Base-by-base conservation (phyloP, 1,140 invertebrate genomes). In the Bombus sylvicola region DNA sequence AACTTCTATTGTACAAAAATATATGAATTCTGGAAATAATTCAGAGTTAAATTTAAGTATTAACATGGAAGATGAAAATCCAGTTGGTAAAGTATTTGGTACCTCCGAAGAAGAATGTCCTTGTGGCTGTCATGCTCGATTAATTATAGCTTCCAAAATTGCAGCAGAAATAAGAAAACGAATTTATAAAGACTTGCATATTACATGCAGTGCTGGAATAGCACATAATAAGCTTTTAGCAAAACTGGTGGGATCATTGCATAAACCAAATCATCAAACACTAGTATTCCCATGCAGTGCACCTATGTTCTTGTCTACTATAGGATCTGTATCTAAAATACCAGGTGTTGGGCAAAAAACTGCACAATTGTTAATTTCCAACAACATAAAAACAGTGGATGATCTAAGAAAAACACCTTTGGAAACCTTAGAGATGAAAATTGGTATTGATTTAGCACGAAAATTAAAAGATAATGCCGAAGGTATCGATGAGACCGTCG, bases 201-300 rank as follows among this genome's bases (percentile, higher is more conserved):
- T 98, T 64, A 98, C 97, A 13, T 97, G 96, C 90, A 98, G 97
- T 95, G 98, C 97, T 77, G 98, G 98, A 25, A 96, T 98, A 86
- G 96, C 97, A 59, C 97, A 98, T 88, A 98, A 98, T 92, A 98
- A 98, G 94, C 92, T 98, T 73, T 93, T 98, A 88, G 97, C 98
- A 8, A 98, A 98, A 94, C 94, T 98, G 59, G 97, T 96, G 34
- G 97, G 97, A 86, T 96, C 96, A 57, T 94, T 96, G 72, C 96
- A 98, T 90, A 98, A 98, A 94, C 97, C 98, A 5, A 97, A 98
- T 94, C 96, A 98, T 89, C 98, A 98, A 92, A 98, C 98, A 15
- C 95, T 97, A 28, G 93, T 98, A 74, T 97, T 96, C 86, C 97
- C 98, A 37, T 96, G 96, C 83, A 96, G 96, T 89, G 96, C 96